Evolutionary conservation across 2,888 invertebrate genomes (phyloP).

Genomic region (Chymomyza caudatula): DNA sequence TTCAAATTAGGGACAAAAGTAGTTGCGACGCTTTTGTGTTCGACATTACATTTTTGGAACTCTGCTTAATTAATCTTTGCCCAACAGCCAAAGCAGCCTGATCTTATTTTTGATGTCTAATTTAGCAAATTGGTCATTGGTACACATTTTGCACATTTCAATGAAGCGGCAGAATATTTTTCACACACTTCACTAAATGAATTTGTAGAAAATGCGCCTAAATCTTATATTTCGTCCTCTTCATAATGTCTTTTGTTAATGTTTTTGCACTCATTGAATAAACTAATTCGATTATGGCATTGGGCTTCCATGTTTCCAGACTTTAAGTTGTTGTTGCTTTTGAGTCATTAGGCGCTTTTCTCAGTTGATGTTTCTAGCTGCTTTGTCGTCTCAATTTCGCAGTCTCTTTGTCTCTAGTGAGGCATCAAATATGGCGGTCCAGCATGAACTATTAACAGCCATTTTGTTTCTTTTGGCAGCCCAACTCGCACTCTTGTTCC

Average conservation of each 20-base stretch:
- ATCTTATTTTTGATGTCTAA: neutral
- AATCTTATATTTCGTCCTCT: neutral
- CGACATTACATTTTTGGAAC: neutral
- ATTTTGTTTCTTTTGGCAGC: neutral
- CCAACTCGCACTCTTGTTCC: too few species aligned
- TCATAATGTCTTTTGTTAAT: neutral
- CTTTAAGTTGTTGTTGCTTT: neutral
- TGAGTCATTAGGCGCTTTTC: neutral
- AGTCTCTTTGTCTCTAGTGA: neutral
- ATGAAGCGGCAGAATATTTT: neutral
- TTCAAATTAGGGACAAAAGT: too few species aligned
- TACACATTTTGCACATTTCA: slow-evolving; percentile 10
- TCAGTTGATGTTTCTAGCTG: neutral
- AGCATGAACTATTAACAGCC: neutral
- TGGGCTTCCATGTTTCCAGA: neutral
- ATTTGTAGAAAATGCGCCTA: neutral
- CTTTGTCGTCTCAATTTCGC: neutral
- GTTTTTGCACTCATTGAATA: neutral
- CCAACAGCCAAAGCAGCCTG: neutral
- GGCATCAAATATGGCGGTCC: neutral
- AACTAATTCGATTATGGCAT: neutral
- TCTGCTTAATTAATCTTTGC: neutral
- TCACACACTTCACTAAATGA: neutral
- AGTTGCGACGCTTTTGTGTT: too few species aligned
- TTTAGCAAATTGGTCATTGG: neutral